These are phyloP conservation scores for Catostylus mosaicus DNA, from an alignment of 30 jellyfish, hydroid and myxozoan species.

Conservation along the genomic window DNA sequence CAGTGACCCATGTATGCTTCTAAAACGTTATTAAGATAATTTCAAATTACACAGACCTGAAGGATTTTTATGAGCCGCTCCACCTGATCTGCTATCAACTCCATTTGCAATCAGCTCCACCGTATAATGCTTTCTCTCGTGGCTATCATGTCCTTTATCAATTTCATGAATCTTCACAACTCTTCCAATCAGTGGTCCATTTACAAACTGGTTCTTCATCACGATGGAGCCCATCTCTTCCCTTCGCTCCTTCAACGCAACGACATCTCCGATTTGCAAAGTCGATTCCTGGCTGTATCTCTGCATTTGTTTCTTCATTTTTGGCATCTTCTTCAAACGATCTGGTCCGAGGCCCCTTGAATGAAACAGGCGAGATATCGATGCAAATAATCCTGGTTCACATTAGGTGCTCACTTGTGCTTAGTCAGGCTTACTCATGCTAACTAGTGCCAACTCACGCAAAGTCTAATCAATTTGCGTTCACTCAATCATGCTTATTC, in stretches of 20 bases:
- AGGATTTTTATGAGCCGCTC: neutral
- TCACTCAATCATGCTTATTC: too few relatives aligned
- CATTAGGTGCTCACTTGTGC: too few relatives aligned
- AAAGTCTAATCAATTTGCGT: neutral
- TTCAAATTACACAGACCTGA: neutral
- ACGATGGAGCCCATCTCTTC: constrained; percentile 82
- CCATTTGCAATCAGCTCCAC: constrained; percentile 31
- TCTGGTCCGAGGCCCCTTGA: constrained; percentile 95
- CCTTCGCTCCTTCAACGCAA: constrained; percentile 73
- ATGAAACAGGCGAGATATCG: neutral
- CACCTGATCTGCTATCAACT: neutral
- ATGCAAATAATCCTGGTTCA: too few relatives aligned
- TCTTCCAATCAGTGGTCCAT: constrained; percentile 59
- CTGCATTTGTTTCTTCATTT: constrained; percentile 4
- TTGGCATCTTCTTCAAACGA: constrained; percentile 21
- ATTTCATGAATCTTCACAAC: constrained; percentile 30
- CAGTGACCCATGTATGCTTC: too few relatives aligned
- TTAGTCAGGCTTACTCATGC: neutral
- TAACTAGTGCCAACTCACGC: neutral
- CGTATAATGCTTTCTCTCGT: constrained; percentile 42
- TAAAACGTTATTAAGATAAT: too few relatives aligned
- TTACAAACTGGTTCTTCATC: constrained; percentile 33
- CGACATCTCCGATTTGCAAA: constrained; percentile 78
- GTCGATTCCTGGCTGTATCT: constrained; percentile 18
- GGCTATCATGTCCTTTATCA: constrained; percentile 28